Evolutionary conservation across 1,140 invertebrate genomes (phyloP), one percentile per base, ranked within the genome.

Genomic region (Hyles euphorbiae): DNA sequence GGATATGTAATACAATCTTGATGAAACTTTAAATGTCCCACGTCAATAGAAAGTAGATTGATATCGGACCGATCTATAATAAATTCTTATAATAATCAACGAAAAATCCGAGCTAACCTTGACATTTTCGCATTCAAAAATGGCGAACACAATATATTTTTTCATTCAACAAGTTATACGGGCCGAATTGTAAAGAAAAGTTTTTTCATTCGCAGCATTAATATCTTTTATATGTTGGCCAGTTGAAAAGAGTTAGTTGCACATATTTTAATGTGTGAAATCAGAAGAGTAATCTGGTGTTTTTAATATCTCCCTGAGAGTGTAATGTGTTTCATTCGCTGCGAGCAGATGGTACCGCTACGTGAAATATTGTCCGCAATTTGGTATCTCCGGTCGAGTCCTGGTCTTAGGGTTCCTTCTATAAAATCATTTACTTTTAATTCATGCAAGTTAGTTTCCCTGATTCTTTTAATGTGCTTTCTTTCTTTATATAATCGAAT

Each of bases 281-380:
- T 61, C 45, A 49, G 36, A 53, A 57, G 53, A 61, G 62, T 64
- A 60, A 63, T 61, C 63, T 59, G 65, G 36, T 9, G 49, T 65
- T 68, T 72, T 70, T 68, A 73, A 73, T 70, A 73, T 63, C 57
- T 53, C 63, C 54, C 59, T 61, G 45, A 68, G 63, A 65, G 57
- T 64, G 63, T 70, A 68, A 72, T 62, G 60, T 64, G 63, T 72
- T 74, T 70, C 67, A 77, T 70, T 74, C 63, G 57, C 60, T 63
- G 56, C 56, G 61, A 64, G 70, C 75, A 77, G 72, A 70, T 75
- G 75, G 44, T 63, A 58, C 63, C 58, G 55, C 45, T 68, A 70
- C 64, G 70, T 75, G 70, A 77, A 72, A 70, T 77, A 77, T 75
- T 63, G 66, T 68, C 45, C 56, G 69, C 63, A 74, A 77, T 77